Evolutionary conservation across 2,113 vertebrate species (phyloP).

Genomic region (Bufo gargarizans): DNA sequence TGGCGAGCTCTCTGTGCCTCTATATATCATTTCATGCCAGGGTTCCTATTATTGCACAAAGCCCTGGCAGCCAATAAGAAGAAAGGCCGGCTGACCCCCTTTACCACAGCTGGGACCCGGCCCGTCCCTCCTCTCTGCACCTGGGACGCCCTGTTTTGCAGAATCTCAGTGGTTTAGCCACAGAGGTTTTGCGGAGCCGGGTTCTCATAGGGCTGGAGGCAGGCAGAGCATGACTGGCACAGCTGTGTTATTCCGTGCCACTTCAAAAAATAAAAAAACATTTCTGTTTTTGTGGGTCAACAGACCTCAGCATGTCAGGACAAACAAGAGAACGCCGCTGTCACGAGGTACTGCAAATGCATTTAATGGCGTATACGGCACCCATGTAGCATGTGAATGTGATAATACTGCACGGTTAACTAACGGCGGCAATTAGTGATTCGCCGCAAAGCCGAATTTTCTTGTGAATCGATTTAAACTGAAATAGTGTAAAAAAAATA

Average conservation of each 20-base stretch:
- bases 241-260: conserved; percentile 52
- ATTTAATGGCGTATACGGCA: neutral
- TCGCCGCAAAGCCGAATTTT: no score
- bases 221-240: conserved; percentile 49
- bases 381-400: neutral
- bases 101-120: neutral
- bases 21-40: conserved; percentile 26
- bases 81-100: neutral
- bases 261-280: conserved; percentile 37
- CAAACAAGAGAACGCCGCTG: conserved; percentile 17
- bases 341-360: neutral
- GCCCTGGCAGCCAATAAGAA: conserved; percentile 43
- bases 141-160: conserved; percentile 45
- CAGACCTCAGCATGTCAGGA: neutral
- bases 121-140: conserved; percentile 33
- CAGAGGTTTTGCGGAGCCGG: neutral
- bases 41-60: neutral
- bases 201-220: neutral
- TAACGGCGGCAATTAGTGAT: no score
- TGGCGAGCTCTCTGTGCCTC: neutral
- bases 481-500: no score
- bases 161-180: conserved; percentile 45
- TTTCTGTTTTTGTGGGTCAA: conserved; percentile 52
- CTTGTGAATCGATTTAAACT: no score
- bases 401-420: no score